These are phyloP conservation scores for Heterotis niloticus DNA, from an alignment of 2,113 vertebrate species.

Conservation along the genomic window DNA sequence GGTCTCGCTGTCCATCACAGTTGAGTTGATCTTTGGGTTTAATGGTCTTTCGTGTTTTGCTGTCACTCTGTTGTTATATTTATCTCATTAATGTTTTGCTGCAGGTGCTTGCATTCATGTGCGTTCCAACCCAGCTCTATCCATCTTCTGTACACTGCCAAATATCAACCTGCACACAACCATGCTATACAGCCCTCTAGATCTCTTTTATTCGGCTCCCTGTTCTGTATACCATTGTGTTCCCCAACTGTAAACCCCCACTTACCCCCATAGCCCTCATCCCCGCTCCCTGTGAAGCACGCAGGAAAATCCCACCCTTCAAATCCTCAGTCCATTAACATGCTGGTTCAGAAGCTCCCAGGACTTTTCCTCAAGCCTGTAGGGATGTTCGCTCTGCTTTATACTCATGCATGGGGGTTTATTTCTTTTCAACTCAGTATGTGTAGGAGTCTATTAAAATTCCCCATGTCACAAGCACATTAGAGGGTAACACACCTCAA, in stretches of 20 bases:
- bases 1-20: constrained; percentile 15
- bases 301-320: constrained; percentile 56
- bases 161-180: no score
- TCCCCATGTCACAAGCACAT: no score
- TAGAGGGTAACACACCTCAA: no score
- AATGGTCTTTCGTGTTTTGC: background rate
- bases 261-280: no score
- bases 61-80: background rate
- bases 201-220: no score
- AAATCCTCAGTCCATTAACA: constrained; percentile 56
- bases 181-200: no score
- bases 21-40: constrained; percentile 7
- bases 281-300: no score
- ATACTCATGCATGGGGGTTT: constrained; percentile 30
- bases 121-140: no score
- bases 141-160: no score
- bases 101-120: background rate
- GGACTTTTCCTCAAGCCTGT: constrained; percentile 33
- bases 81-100: background rate
- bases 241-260: no score
- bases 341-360: constrained; percentile 49
- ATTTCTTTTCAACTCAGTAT: background rate
- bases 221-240: no score
- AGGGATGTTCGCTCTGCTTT: background rate
- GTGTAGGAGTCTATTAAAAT: background rate